Percentiles rank a stretch among this genome's conserved stretches.
Conservation (phyloP, 2,797 vertebrate genomes). For the Rallus crepitans region DNA sequence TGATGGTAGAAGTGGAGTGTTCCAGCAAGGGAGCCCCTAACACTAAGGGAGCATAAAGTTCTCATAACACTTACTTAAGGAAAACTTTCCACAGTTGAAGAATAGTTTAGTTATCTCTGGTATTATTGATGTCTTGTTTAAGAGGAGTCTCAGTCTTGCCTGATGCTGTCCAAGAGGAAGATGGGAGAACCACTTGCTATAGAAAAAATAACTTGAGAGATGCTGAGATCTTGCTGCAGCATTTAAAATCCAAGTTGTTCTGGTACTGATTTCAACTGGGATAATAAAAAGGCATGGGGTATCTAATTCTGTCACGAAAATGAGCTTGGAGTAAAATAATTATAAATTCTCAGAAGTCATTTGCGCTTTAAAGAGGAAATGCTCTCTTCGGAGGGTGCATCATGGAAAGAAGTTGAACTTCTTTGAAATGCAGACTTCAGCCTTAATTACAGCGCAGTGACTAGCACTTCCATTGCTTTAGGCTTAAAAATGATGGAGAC, state of each 20-base stretch:
- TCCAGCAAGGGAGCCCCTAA: neutral
- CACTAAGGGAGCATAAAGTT: neutral
- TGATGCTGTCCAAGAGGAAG: neutral
- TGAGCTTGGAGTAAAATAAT: neutral
- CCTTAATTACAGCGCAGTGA: conserved; percentile 5
- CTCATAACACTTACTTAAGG: neutral
- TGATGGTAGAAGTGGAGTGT: neutral
- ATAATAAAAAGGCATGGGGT: neutral
- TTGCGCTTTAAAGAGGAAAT: neutral
- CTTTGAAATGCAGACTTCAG: conserved; percentile 24
- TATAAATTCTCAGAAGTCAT: neutral
- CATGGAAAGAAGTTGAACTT: neutral
- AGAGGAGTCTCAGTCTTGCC: neutral
- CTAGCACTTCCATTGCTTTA: conserved; percentile 18
- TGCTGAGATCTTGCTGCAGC: neutral
- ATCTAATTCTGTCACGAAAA: neutral
- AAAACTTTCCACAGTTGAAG: neutral
- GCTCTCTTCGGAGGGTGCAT: neutral
- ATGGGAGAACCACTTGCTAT: neutral
- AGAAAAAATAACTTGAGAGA: neutral
- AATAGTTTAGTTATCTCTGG: neutral
- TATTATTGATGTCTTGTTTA: neutral
- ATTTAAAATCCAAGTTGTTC: neutral
- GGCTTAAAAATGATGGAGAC: conserved; percentile 28
- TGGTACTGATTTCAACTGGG: neutral